Evolutionary conservation across 2,797 vertebrate species (phyloP), one percentile per base, ranked within the genome.

Genomic region (Ptychobarbus kaznakovi): DNA sequence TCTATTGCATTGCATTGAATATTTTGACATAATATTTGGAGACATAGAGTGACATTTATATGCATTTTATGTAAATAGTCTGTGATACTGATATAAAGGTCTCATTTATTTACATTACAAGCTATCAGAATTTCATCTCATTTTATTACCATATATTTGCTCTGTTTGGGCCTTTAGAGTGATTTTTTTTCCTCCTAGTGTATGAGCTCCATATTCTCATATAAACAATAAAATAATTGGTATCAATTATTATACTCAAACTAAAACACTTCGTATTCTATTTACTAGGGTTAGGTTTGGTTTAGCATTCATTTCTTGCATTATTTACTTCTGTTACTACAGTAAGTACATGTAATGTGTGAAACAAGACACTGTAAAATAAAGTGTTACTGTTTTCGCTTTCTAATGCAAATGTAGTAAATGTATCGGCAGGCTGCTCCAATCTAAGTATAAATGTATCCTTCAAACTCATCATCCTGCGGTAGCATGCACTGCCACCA

Each of bases 371-470:
- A 9, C 25, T 49, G 18, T 44, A 66, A 46, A 65, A 65, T 49
- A 32, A 79, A 35, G 18, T 22, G 2, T 22, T 25, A 49, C 4
- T 6, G 20, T 72, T 20, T 81, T 46, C 1, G 35, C 22, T n/a
- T 69, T 32, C 73, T 65, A 28, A 16, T 83, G 66, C 38, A 44
- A 13, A 70, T 63, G 32, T 7, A 49, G n/a, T 56, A n/a, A 72
- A 46, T 11, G 25, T 5, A 7, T 35, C 83, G 42, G 68, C 68
- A 83, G 18, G 32, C 35, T 58, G 20, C 74, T n/a, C n/a, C 18
- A 79, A 16, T 72, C 63, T 80, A 69, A 84, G 66, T 68, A 84
- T 56, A 83, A 69, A 65, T 20, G 20, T 78, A 74, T 84, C 74
- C 82, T 84, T 84, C 65, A 84, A 78, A 58, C 46, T 46, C 73